These are phyloP conservation scores for Oreochromis aureus DNA, from an alignment of 2,113 vertebrate species.

Conservation along the genomic window DNA sequence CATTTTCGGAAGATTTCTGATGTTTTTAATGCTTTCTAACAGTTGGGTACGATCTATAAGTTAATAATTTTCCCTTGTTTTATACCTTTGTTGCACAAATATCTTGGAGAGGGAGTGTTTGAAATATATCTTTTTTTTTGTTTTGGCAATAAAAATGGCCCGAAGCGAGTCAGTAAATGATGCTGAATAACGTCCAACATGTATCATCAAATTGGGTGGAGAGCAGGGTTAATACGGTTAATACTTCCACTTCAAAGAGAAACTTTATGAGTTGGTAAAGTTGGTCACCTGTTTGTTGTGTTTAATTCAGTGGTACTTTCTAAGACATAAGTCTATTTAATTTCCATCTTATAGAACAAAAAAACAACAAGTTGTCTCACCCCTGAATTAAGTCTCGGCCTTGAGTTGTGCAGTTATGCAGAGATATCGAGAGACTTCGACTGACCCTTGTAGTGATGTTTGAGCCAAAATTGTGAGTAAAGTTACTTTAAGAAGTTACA, in stretches of 20 bases:
- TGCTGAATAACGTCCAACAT: not conserved
- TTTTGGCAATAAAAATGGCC: not conserved
- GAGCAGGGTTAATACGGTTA: not conserved
- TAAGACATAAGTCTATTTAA: not conserved
- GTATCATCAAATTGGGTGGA: not conserved
- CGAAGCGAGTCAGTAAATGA: not conserved
- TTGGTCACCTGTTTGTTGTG: not conserved
- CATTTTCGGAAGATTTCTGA: not conserved
- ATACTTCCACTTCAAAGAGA: not conserved
- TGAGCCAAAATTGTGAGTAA: not conserved
- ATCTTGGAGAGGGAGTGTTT: not conserved
- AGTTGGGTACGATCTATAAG: not conserved
- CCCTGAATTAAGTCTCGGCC: not conserved
- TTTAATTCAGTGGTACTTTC: not conserved
- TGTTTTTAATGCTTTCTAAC: not conserved
- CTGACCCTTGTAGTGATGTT: not conserved
- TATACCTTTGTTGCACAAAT: not conserved
- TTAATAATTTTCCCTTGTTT: not conserved
- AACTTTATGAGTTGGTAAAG: not conserved
- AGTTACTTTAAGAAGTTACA: not conserved
- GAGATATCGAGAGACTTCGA: not conserved
- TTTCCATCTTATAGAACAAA: not conserved
- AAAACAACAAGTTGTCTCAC: not conserved
- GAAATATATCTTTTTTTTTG: not conserved
- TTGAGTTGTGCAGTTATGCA: not conserved